phyloP scores from a whole-genome alignment of 2,888 invertebrate genomes.

The Therioaphis trifolii region DNA sequence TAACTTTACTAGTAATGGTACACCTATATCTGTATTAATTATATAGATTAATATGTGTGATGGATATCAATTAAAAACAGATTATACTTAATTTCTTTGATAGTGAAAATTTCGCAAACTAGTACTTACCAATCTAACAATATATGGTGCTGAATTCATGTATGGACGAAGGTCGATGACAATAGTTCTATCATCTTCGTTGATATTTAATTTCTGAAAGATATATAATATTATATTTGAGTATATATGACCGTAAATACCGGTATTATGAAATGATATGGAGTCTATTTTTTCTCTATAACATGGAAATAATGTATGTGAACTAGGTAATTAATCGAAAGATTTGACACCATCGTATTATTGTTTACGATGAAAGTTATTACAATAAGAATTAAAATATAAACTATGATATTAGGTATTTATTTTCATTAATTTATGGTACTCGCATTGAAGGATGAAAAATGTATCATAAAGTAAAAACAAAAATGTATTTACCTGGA shows the following conservation, averaged over 20 bases:
- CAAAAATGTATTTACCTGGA: neutral
- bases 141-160: slow-evolving; percentile 67
- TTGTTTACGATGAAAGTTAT: too few species aligned
- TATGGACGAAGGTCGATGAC: slow-evolving; percentile 66
- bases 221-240: neutral
- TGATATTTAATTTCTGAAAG: slow-evolving; percentile 66
- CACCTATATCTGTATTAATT: too few species aligned
- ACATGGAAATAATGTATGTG: too few species aligned
- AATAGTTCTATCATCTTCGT: slow-evolving; percentile 66
- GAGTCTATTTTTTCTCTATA: too few species aligned
- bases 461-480: neutral
- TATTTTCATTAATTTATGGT: too few species aligned
- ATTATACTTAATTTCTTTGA: neutral
- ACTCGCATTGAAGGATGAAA: too few species aligned
- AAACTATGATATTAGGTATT: too few species aligned
- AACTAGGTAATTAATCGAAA: too few species aligned
- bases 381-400: too few species aligned
- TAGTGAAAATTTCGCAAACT: neutral
- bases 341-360: too few species aligned
- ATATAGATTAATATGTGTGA: neutral
- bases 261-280: neutral
- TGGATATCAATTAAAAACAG: neutral
- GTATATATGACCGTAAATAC: neutral
- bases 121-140: slow-evolving; percentile 66
- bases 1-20: too few species aligned